Conservation (phyloP, 2,888 invertebrate species). For the Selenia dentaria region DNA sequence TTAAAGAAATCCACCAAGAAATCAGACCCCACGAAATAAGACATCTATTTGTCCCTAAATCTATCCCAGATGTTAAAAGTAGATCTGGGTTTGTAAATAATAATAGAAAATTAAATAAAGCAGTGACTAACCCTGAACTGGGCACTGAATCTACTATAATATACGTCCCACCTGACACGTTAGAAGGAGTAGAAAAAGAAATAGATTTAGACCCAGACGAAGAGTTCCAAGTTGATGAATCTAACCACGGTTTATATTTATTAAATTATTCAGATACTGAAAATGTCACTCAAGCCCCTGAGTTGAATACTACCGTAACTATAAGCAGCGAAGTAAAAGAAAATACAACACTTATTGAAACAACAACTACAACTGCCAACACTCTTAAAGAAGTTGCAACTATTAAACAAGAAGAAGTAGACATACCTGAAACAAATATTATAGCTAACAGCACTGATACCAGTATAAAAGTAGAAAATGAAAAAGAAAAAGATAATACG, state of each 20-base stretch:
- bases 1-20: conserved; percentile 67
- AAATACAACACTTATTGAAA: conserved; percentile 46
- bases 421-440: conserved; percentile 57
- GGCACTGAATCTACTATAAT: conserved; percentile 65
- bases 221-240: conserved; percentile 82
- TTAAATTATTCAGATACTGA: conserved; percentile 79
- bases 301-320: conserved; percentile 51
- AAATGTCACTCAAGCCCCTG: conserved; percentile 62
- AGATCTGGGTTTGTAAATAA: conserved; percentile 73
- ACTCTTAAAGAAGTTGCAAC: conserved; percentile 36
- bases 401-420: conserved; percentile 40
- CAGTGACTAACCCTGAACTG: conserved; percentile 51
- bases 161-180: conserved; percentile 75
- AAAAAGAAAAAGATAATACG: conserved; percentile 76
- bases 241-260: conserved; percentile 79
- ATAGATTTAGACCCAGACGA: conserved; percentile 78
- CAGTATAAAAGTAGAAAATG: conserved; percentile 59
- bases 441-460: conserved; percentile 67
- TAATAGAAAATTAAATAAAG: conserved; percentile 62
- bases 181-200: conserved; percentile 75
- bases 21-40: conserved; percentile 75
- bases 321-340: conserved; percentile 46
- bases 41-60: conserved; percentile 71
- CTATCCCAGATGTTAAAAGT: conserved; percentile 67
- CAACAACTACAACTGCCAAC: conserved; percentile 37